Evolutionary conservation across 2,113 vertebrate genomes (phyloP).

Genomic region (Benitochromis conjunctus): DNA sequence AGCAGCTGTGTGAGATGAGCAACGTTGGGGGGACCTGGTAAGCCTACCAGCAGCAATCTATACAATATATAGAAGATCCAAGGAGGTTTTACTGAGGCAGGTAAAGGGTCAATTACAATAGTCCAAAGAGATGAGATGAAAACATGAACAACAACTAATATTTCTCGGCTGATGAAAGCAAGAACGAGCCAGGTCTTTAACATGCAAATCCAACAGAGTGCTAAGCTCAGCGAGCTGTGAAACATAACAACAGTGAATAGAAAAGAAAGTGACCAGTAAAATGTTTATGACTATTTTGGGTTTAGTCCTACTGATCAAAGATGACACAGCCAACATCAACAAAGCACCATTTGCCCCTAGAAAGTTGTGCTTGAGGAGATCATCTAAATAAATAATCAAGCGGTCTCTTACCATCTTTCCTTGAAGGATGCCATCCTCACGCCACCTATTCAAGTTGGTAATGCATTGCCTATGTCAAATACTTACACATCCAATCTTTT

Average conservation of each 20-base stretch:
- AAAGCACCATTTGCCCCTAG: background rate
- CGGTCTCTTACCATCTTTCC: background rate
- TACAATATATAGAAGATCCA: background rate
- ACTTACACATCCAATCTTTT: background rate
- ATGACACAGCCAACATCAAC: background rate
- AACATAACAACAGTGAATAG: background rate
- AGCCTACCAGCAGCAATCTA: background rate
- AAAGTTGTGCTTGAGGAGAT: background rate
- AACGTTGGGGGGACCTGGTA: background rate
- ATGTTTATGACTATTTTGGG: background rate
- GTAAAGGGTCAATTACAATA: background rate
- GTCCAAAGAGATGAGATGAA: background rate
- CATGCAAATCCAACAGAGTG: background rate
- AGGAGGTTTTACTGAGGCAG: background rate
- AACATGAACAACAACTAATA: background rate
- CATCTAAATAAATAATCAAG: background rate
- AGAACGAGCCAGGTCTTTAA: background rate
- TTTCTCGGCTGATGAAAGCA: background rate
- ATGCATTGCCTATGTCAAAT: background rate
- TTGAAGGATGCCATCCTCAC: background rate
- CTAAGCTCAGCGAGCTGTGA: background rate
- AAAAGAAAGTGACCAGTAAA: background rate
- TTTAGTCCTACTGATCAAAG: background rate
- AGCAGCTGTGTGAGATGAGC: background rate
- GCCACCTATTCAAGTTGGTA: background rate